These are phyloP conservation scores for Psettodes erumei DNA, from an alignment of 2,113 vertebrate genomes.

Conservation along the genomic window DNA sequence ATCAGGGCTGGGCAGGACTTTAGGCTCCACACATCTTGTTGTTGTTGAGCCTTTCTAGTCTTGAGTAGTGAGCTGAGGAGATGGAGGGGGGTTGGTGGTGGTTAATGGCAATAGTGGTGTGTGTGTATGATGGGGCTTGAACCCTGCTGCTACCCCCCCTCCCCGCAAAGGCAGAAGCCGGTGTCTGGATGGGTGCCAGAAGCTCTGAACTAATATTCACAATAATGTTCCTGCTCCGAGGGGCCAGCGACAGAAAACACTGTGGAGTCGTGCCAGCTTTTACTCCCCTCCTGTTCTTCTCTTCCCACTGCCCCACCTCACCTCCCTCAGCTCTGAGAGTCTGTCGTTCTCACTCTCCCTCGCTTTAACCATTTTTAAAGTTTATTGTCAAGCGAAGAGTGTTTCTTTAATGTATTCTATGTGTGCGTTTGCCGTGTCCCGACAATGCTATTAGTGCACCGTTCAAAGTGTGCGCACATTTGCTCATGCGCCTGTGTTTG, in stretches of 20 bases:
- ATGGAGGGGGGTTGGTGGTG: constrained; percentile 43
- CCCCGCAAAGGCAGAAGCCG: constrained; percentile 54
- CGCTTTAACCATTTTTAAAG: constrained; percentile 32
- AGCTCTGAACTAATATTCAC: constrained; percentile 79
- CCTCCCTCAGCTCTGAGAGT: constrained; percentile 55
- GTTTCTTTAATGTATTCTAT: constrained; percentile 26
- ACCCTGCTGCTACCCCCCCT: constrained; percentile 62
- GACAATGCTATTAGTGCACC: neutral
- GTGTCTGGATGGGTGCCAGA: constrained; percentile 78
- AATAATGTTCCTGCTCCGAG: constrained; percentile 73
- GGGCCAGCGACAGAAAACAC: constrained; percentile 69
- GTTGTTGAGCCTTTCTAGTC: constrained; percentile 78
- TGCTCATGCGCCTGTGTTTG: neutral
- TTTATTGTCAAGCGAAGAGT: constrained; percentile 23
- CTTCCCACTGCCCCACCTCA: constrained; percentile 49
- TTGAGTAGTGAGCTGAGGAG: constrained; percentile 62
- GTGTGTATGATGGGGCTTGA: constrained; percentile 55
- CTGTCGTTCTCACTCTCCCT: constrained; percentile 43
- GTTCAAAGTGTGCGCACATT: neutral
- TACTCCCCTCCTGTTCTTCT: constrained; percentile 60
- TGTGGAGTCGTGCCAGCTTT: constrained; percentile 75
- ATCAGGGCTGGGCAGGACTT: constrained; percentile 85
- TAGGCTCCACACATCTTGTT: constrained; percentile 79
- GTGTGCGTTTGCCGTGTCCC: constrained; percentile 10
- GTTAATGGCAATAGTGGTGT: constrained; percentile 62